These are phyloP conservation scores for Dermatophagoides farinae DNA, from an alignment of 1,140 invertebrate species.

Conservation along the genomic window DNA sequence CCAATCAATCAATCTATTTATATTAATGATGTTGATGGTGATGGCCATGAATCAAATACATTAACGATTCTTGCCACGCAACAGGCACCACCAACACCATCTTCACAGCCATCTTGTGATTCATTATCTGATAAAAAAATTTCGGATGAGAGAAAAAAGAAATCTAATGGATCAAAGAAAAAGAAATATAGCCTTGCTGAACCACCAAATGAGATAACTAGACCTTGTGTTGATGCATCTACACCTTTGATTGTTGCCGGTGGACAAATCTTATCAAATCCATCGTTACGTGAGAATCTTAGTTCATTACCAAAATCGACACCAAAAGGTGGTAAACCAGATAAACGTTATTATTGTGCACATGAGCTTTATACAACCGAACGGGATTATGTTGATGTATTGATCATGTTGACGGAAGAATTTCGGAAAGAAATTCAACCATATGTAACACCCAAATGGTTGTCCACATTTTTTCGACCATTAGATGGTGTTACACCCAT, in stretches of 20 bases:
- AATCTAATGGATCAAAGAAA: too few species aligned
- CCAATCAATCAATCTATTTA: too few species aligned
- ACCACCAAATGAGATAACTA: too few species aligned
- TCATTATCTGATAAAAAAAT: too few species aligned
- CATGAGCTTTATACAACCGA: constrained; percentile 47
- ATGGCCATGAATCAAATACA: background rate
- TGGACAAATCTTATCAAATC: background rate
- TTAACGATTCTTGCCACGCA: too few species aligned
- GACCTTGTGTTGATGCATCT: background rate
- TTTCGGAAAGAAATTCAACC: background rate
- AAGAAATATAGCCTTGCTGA: too few species aligned
- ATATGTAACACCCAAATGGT: constrained; percentile 29
- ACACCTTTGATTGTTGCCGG: background rate
- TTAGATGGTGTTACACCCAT: constrained; percentile 36
- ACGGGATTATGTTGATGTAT: constrained; percentile 42
- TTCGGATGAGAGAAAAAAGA: too few species aligned
- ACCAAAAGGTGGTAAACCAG: constrained; percentile 19
- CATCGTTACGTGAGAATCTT: background rate
- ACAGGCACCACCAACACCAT: too few species aligned
- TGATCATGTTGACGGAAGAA: constrained; percentile 39
- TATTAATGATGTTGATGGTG: background rate
- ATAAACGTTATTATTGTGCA: constrained; percentile 33
- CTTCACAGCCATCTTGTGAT: too few species aligned
- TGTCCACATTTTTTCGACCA: constrained; percentile 36
- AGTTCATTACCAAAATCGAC: background rate